These are phyloP conservation scores for Cotesia vestalis DNA, from an alignment of 1,140 invertebrate genomes.

Conservation along the genomic window DNA sequence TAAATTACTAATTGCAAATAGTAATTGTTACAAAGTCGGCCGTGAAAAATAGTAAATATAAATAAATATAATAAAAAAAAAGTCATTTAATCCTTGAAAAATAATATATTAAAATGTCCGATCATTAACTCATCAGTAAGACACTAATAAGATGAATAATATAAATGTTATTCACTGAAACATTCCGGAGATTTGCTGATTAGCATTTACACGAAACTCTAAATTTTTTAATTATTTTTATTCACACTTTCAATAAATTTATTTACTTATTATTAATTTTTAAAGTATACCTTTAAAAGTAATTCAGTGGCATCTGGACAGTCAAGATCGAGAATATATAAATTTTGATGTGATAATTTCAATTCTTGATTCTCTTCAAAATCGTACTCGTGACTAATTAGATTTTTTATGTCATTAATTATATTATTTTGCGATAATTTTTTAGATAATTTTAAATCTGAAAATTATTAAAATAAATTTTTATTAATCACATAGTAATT, in stretches of 20 bases:
- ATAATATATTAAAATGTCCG: not conserved
- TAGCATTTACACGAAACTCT: too few species aligned
- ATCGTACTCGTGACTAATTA: too few species aligned
- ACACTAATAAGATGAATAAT: not conserved
- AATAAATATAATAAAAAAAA: too few species aligned
- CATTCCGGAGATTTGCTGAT: too few species aligned
- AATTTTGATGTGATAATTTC: slow-evolving; percentile 27
- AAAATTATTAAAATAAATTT: too few species aligned
- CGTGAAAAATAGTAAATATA: too few species aligned
- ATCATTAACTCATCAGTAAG: too few species aligned
- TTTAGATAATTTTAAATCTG: not conserved
- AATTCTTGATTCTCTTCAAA: not conserved
- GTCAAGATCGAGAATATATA: slow-evolving; percentile 37
- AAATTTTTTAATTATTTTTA: not conserved
- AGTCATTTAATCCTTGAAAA: not conserved
- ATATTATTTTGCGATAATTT: slow-evolving; percentile 30
- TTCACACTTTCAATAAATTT: not conserved
- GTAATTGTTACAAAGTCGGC: too few species aligned
- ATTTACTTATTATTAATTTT: not conserved
- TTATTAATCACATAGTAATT: too few species aligned
- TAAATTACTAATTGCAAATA: too few species aligned
- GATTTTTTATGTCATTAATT: slow-evolving; percentile 23
- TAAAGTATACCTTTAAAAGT: slow-evolving; percentile 27
- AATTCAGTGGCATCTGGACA: slow-evolving; percentile 37
- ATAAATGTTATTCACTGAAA: too few species aligned